Evolutionary conservation across 2,888 invertebrate genomes (phyloP).

Genomic region (Griposia aprilina): DNA sequence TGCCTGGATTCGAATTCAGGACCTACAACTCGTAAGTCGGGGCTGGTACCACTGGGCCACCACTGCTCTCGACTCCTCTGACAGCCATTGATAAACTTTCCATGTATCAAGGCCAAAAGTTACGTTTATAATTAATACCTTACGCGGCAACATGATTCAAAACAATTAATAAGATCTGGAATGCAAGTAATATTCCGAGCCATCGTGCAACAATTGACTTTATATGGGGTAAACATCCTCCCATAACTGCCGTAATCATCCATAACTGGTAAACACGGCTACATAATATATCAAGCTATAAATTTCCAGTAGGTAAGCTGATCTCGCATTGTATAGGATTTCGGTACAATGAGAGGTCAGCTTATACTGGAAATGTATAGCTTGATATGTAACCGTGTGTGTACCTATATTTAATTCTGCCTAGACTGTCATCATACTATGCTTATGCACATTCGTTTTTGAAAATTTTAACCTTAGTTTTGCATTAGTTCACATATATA

Average conservation of each 20-base stretch:
- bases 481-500: no score
- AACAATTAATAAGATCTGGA: conserved; percentile 36
- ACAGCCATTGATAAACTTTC: conserved; percentile 68
- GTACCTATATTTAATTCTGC: conserved; percentile 8
- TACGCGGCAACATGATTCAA: conserved; percentile 28
- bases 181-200: conserved; percentile 45
- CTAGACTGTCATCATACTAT: neutral
- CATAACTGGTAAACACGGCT: neutral
- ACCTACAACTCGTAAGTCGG: no score
- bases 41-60: no score
- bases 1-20: no score
- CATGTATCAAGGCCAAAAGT: conserved; percentile 66
- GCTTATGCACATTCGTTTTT: neutral
- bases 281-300: no score
- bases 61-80: conserved; percentile 21
- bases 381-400: no score
- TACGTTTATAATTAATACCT: conserved; percentile 26
- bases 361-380: no score
- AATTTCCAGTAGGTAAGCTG: no score
- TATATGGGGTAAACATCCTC: conserved; percentile 43
- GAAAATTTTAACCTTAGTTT: neutral
- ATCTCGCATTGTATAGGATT: no score
- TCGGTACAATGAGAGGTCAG: no score
- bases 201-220: conserved; percentile 23
- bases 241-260: conserved; percentile 6